phyloP scores from a whole-genome alignment of 1,140 invertebrate species.

The Chrysoperla carnea region DNA sequence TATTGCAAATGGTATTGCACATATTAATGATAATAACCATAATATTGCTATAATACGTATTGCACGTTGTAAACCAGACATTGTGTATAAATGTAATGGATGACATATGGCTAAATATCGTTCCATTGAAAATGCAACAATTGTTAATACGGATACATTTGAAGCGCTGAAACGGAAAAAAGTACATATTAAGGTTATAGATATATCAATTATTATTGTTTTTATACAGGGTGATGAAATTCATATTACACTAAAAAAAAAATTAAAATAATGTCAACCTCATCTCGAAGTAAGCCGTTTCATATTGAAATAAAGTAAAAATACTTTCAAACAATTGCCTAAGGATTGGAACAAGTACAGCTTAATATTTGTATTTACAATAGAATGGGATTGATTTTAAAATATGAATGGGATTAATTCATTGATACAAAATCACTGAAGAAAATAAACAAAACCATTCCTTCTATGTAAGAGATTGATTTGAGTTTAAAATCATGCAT shows the following conservation, averaged over 20 bases:
- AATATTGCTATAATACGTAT: constrained; percentile 60
- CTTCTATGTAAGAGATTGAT: no score
- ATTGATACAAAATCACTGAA: no score
- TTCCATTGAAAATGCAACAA: constrained; percentile 74
- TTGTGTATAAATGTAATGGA: constrained; percentile 59
- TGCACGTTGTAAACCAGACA: constrained; percentile 62
- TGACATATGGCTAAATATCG: constrained; percentile 86
- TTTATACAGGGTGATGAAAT: not conserved
- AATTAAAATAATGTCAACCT: no score
- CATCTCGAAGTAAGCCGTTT: no score
- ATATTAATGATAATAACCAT: constrained; percentile 59
- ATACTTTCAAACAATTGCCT: no score
- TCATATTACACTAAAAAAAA: not conserved
- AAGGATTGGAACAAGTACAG: no score
- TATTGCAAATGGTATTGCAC: constrained; percentile 62
- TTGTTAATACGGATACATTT: constrained; percentile 79
- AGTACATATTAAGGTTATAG: not conserved
- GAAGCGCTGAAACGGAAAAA: constrained; percentile 41
- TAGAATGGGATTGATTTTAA: no score
- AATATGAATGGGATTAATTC: no score
- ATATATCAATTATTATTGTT: not conserved
- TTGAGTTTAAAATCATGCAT: no score
- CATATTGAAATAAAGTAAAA: no score
- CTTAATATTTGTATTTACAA: no score
- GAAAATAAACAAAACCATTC: no score